Conservation (phyloP, 2,888 invertebrate genomes). For the Morpho achilles region DNA sequence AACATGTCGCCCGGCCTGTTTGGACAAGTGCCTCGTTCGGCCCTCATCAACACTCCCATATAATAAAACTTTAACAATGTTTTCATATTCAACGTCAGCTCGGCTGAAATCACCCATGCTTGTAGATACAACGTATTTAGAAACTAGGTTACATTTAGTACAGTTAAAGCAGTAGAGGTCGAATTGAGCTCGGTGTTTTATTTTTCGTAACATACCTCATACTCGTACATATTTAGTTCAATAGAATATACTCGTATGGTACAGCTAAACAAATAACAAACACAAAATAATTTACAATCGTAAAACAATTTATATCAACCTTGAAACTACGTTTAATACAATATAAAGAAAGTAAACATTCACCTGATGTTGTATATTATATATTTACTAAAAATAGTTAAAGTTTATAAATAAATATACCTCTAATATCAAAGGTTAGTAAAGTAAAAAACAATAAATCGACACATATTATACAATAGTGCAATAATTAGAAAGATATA, state of each 20-base stretch:
- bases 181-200: constrained; percentile 19
- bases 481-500: too few relatives aligned
- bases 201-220: neutral
- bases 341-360: too few relatives aligned
- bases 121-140: constrained; percentile 50
- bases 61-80: constrained; percentile 77
- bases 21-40: constrained; percentile 70
- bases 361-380: too few relatives aligned
- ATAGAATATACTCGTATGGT: neutral
- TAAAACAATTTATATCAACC: neutral
- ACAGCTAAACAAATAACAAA: constrained; percentile 37
- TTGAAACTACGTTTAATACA: too few relatives aligned
- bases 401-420: too few relatives aligned
- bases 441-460: too few relatives aligned
- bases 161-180: constrained; percentile 43
- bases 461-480: too few relatives aligned
- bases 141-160: constrained; percentile 58
- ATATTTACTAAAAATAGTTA: too few relatives aligned
- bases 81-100: constrained; percentile 67
- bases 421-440: too few relatives aligned
- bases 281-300: constrained; percentile 12
- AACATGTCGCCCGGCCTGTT: constrained; percentile 60
- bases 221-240: too few relatives aligned
- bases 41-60: constrained; percentile 71
- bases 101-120: constrained; percentile 47